Percentiles rank a stretch among this genome's conserved stretches.
Evolutionary conservation across 2,797 vertebrate genomes (phyloP).

Genomic region (Channa striata): DNA sequence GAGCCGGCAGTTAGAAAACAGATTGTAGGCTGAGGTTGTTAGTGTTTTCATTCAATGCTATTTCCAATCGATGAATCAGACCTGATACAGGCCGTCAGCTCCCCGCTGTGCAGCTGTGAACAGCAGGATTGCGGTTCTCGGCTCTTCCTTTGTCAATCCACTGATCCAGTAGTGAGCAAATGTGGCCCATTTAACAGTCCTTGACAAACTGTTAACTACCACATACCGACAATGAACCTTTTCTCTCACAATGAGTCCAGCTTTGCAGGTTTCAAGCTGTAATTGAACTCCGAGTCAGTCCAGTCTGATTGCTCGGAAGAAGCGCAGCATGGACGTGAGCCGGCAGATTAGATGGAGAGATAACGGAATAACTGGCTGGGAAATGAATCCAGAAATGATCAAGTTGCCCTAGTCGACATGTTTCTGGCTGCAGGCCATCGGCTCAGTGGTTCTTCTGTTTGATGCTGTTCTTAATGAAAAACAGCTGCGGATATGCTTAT

Average conservation of each 20-base stretch:
- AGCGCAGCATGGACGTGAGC: slow-evolving; percentile 3
- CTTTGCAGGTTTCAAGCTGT: slow-evolving; percentile 6
- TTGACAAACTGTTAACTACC: neutral
- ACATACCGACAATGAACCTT: neutral
- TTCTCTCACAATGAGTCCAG: neutral
- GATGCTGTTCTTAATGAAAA: slow-evolving; percentile 21
- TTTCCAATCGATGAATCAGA: slow-evolving; percentile 27
- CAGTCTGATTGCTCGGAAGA: neutral
- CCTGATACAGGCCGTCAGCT: slow-evolving; percentile 17
- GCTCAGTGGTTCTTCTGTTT: slow-evolving; percentile 19
- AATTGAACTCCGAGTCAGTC: slow-evolving; percentile 16
- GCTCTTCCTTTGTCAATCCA: neutral
- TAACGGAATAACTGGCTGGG: slow-evolving; percentile 9
- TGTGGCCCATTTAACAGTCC: neutral
- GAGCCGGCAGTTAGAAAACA: slow-evolving; percentile 1
- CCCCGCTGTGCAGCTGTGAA: slow-evolving; percentile 13
- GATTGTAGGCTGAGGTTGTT: neutral
- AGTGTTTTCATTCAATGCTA: slow-evolving; percentile 1
- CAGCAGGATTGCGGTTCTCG: slow-evolving; percentile 13
- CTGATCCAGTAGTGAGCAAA: neutral
- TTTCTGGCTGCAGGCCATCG: slow-evolving; percentile 44
- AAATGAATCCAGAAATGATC: slow-evolving; percentile 33
- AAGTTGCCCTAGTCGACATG: slow-evolving; percentile 14
- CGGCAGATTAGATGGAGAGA: slow-evolving; percentile 20
- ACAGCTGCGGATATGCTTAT: slow-evolving; percentile 31